A percentile compares a stretch with the other conserved stretches of the same genome.
Conservation (phyloP, 2,113 vertebrate genomes). For the Lathamus discolor region DNA sequence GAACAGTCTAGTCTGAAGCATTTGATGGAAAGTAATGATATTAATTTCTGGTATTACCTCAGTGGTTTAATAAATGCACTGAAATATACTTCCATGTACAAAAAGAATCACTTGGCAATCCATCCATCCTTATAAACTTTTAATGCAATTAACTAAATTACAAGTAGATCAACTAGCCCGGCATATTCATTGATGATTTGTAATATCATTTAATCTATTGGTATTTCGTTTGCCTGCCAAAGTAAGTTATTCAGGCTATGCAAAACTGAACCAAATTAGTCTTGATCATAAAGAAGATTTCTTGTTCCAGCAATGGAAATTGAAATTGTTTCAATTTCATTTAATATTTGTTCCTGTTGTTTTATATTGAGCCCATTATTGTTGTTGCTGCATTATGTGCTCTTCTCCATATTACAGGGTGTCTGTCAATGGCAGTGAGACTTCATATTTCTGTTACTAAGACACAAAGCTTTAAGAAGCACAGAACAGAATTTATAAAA, state of each 20-base stretch:
- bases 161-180: not conserved
- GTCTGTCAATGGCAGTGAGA: not conserved
- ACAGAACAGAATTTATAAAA: not conserved
- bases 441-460: not conserved
- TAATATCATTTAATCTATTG: slow-evolving; percentile 5
- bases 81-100: not conserved
- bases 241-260: not conserved
- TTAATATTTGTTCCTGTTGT: not conserved
- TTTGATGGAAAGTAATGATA: not conserved
- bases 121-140: not conserved
- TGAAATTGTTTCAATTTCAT: not conserved
- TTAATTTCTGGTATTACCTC: not conserved
- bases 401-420: not conserved
- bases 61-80: not conserved
- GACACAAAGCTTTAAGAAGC: not conserved
- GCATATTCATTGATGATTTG: not conserved
- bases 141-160: not conserved
- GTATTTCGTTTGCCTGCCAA: slow-evolving; percentile 20
- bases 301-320: not conserved
- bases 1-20: not conserved
- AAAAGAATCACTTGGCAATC: not conserved
- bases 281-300: not conserved
- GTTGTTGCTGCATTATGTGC: not conserved
- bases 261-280: not conserved
- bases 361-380: not conserved